Evolutionary conservation across 2,888 invertebrate species (phyloP), one percentile per base, ranked within the genome.

Genomic region (Rotaria macrura): DNA sequence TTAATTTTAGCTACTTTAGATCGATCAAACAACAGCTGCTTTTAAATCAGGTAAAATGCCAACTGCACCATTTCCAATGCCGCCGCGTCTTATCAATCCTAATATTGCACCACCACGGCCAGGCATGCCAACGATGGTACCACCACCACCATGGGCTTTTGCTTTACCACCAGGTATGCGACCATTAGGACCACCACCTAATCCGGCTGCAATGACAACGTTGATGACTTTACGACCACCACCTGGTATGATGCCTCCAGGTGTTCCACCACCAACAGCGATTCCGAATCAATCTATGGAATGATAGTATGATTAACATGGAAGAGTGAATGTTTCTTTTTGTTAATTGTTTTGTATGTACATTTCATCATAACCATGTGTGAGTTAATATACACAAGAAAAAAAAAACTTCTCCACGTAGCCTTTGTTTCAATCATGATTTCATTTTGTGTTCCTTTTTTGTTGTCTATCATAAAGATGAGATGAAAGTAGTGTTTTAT

Each of bases 31-130:
- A 84, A 57, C 86, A 55, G 86, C 86, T 14, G 86, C 86, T 12
- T 86, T 84, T 23, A 86, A 86, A 47, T 84, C 86, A 0, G 86
- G 86, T 29, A 86, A 86, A 84, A 54, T 86, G 14, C 84, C 84
- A 12, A 74, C 65, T 74, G 54, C 74, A 34, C 84, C 84, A 74
- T 86, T 79, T 85, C 84, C 86, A 29, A 83, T 74, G 25, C 55
- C 84, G n/a, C 84, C 74, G 14, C 79, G 84, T 43, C 43, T 85
- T 38, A 84, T 84, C 6, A 84, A 84, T 74, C 84, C 86, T 12
- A 72, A 72, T 17, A 83, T 55, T 12, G 55, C 57, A 54, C 84
- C 84, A 23, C 84, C 84, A 84, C 79, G 79, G 9, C 83, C 83
- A 14, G 84, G 84, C 20, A 38, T 85, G 57, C 57, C 85, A 55